A percentile compares a stretch with the other conserved stretches of the same genome.
These are phyloP conservation scores for Esox niger DNA, from an alignment of 2,113 vertebrate species.

Conservation along the genomic window DNA sequence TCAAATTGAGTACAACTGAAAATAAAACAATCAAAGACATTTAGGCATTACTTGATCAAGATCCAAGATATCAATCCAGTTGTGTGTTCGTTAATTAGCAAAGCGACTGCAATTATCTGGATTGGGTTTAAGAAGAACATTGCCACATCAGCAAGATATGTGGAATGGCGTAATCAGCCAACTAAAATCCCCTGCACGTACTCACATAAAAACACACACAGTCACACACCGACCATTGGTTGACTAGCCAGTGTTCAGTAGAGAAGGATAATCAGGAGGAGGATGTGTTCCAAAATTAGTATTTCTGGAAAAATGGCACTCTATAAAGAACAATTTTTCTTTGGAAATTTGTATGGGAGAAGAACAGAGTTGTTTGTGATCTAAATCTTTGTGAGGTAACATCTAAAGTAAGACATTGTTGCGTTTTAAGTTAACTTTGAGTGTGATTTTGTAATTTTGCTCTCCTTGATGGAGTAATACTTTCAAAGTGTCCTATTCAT, in stretches of 20 bases:
- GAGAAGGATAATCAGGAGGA: not conserved
- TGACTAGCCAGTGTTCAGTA: not conserved
- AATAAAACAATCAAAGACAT: not conserved
- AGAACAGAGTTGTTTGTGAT: too few relatives aligned
- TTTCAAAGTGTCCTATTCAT: too few relatives aligned
- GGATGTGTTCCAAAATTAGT: too few relatives aligned
- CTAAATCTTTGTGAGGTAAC: too few relatives aligned
- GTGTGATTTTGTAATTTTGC: too few relatives aligned
- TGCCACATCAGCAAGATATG: conserved; percentile 13
- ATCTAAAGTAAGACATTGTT: too few relatives aligned
- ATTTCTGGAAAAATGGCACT: too few relatives aligned
- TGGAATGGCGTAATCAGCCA: not conserved
- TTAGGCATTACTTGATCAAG: conserved; percentile 34
- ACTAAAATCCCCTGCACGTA: not conserved
- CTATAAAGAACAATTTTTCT: too few relatives aligned
- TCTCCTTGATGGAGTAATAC: too few relatives aligned
- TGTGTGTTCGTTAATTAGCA: conserved; percentile 13
- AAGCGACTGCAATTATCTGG: conserved; percentile 36
- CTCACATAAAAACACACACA: not conserved
- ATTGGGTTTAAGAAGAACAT: conserved; percentile 5
- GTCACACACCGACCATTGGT: not conserved
- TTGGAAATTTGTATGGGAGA: too few relatives aligned
- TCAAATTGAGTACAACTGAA: not conserved
- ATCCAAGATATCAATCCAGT: conserved; percentile 16
- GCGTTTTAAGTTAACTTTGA: too few relatives aligned